Conservation (phyloP, 2,113 vertebrate genomes). For the Sarotherodon lohbergeri region DNA sequence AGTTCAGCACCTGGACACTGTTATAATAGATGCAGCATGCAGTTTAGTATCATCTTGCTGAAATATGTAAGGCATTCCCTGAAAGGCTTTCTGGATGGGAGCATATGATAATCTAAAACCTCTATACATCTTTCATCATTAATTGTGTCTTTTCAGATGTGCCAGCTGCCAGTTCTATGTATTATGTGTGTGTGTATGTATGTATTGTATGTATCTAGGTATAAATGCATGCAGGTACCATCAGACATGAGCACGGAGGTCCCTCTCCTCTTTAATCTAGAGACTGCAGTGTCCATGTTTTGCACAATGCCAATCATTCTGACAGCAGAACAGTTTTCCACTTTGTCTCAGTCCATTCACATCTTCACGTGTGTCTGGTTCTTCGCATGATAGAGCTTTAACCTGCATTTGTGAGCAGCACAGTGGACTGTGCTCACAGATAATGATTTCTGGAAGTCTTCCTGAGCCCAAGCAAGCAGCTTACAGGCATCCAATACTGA, state of each 20-base stretch:
- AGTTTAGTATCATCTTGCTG: neutral
- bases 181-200: neutral
- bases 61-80: neutral
- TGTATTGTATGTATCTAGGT: neutral
- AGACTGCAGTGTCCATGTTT: neutral
- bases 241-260: neutral
- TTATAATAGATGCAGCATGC: neutral
- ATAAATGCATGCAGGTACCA: neutral
- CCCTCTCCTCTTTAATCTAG: neutral
- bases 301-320: neutral
- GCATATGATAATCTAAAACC: neutral
- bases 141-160: neutral
- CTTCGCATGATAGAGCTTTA: neutral
- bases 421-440: neutral
- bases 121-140: neutral
- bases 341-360: neutral
- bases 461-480: neutral
- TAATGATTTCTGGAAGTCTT: neutral
- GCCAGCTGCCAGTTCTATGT: neutral
- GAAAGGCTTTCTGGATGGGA: neutral
- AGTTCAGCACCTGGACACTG: neutral
- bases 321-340: neutral
- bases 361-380: neutral
- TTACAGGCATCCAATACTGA: neutral
- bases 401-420: neutral